Evolutionary conservation across 2,888 invertebrate species (phyloP).

Genomic region (Netelia inedita): DNA sequence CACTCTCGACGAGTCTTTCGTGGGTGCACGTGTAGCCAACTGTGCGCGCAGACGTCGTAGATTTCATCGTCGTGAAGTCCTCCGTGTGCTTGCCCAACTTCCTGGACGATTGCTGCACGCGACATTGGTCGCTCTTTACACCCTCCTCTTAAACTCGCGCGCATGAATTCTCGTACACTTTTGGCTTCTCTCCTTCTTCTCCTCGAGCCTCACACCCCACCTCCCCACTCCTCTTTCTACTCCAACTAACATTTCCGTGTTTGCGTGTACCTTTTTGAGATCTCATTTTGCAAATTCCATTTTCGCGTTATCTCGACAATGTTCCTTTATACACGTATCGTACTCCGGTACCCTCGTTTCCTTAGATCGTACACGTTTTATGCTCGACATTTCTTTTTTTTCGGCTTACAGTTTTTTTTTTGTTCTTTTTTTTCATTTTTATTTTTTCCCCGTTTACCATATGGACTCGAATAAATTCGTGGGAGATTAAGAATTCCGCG

Average conservation of each 20-base stretch:
- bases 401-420: slow-evolving; percentile 28
- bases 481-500: slow-evolving; percentile 14
- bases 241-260: background rate
- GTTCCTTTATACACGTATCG: background rate
- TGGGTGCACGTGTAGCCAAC: slow-evolving; percentile 17
- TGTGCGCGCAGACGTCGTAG: background rate
- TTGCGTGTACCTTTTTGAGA: slow-evolving; percentile 1
- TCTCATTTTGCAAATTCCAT: slow-evolving; percentile 39
- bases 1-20: slow-evolving; percentile 29
- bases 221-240: background rate
- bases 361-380: background rate
- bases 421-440: background rate
- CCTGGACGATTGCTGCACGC: slow-evolving; percentile 65
- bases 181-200: slow-evolving; percentile 18
- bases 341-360: background rate
- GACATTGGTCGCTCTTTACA: slow-evolving; percentile 59
- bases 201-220: background rate
- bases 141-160: slow-evolving; percentile 16
- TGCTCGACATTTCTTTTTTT: slow-evolving; percentile 2
- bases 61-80: slow-evolving; percentile 55
- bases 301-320: slow-evolving; percentile 31
- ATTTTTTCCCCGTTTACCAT: background rate
- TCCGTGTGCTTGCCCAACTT: slow-evolving; percentile 66
- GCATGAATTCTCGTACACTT: slow-evolving; percentile 46
- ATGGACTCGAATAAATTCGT: slow-evolving; percentile 13